Percentiles rank a stretch among this genome's conserved stretches.
These are phyloP conservation scores for Bruchidius siliquastri DNA, from an alignment of 2,888 invertebrate species.

Conservation along the genomic window DNA sequence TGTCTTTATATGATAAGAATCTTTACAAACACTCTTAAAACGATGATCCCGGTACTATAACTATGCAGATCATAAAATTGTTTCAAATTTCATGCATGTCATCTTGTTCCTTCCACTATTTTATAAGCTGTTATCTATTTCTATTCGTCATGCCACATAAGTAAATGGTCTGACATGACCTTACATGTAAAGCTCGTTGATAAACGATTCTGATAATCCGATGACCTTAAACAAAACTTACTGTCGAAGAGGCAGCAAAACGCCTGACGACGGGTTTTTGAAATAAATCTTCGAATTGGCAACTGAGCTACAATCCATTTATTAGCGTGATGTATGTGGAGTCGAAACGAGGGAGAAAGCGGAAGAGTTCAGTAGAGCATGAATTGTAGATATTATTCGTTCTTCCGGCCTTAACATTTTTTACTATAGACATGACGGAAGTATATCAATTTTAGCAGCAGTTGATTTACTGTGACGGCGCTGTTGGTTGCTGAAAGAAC, in stretches of 20 bases:
- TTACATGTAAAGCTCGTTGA: background rate
- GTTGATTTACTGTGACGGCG: background rate
- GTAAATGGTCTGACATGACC: background rate
- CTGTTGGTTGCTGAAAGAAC: background rate
- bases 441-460: background rate
- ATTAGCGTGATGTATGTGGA: background rate
- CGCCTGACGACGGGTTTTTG: background rate
- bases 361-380: background rate
- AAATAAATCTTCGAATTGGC: background rate
- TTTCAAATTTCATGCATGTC: too few relatives aligned
- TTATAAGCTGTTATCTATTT: too few relatives aligned
- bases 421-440: background rate
- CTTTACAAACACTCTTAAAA: too few relatives aligned
- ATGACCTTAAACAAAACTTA: background rate
- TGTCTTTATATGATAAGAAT: too few relatives aligned
- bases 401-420: background rate
- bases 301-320: background rate
- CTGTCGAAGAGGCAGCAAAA: background rate
- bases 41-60: too few relatives aligned
- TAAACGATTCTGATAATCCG: background rate
- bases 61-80: too few relatives aligned
- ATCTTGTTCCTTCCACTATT: too few relatives aligned
- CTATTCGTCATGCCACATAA: too few relatives aligned
- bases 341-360: background rate
- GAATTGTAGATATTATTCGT: background rate